These are phyloP conservation scores for Drosophila fulvimacula DNA, from an alignment of 2,888 invertebrate genomes.

Conservation along the genomic window DNA sequence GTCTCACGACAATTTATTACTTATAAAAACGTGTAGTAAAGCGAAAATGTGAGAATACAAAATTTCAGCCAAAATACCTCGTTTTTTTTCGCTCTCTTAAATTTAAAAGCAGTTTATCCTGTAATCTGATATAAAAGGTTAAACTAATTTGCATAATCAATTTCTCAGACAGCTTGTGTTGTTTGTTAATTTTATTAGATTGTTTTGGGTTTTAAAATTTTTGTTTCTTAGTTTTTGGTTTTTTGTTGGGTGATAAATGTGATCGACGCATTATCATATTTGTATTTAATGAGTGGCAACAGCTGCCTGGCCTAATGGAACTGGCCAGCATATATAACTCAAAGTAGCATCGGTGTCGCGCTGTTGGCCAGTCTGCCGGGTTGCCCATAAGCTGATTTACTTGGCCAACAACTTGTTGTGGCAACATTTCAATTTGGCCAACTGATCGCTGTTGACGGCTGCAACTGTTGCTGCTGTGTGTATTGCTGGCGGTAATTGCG, in stretches of 20 bases:
- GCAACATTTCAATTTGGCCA: conserved; percentile 71
- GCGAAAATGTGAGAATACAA: background rate
- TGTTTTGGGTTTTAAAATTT: background rate
- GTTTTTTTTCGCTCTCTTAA: background rate
- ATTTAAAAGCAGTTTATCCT: conserved; percentile 10
- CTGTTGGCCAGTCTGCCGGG: conserved; percentile 25
- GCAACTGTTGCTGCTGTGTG: conserved; percentile 19
- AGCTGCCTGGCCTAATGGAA: conserved; percentile 36
- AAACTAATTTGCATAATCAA: conserved; percentile 58
- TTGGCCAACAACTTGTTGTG: conserved; percentile 37
- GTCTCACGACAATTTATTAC: conserved; percentile 16
- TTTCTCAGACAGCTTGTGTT: conserved; percentile 35
- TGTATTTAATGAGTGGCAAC: conserved; percentile 50
- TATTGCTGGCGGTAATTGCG: conserved; percentile 43
- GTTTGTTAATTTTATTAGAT: conserved; percentile 8
- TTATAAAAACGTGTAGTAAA: conserved; percentile 6
- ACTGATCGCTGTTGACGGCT: conserved; percentile 44
- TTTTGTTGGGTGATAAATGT: conserved; percentile 45
- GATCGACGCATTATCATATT: conserved; percentile 35
- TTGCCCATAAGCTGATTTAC: conserved; percentile 15
- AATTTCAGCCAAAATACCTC: background rate
- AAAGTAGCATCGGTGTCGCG: conserved; percentile 26
- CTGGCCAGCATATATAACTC: conserved; percentile 27
- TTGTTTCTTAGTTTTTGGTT: conserved; percentile 29
- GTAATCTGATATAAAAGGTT: conserved; percentile 14